Conservation (phyloP, 2,113 vertebrate genomes). For the Bungarus multicinctus region DNA sequence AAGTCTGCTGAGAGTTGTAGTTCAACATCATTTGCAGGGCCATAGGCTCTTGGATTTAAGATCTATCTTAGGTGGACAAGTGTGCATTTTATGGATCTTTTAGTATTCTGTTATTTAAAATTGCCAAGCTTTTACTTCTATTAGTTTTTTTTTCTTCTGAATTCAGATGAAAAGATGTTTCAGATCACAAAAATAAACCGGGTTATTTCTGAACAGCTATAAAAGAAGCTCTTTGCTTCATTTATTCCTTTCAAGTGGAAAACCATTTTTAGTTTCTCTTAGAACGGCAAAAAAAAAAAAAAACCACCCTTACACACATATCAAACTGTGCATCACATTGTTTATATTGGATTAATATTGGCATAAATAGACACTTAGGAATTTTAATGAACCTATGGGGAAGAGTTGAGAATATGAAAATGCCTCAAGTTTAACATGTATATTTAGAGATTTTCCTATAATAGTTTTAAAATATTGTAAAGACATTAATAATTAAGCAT, state of each 20-base stretch:
- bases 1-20: not conserved
- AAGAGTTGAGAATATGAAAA: not conserved
- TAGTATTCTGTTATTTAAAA: not conserved
- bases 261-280: not conserved
- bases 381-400: not conserved
- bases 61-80: not conserved
- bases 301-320: not conserved
- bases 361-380: not conserved
- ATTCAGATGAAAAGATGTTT: fast-evolving
- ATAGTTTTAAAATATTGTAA: not conserved
- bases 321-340: not conserved
- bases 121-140: not conserved
- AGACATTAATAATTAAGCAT: not conserved
- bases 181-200: constrained; percentile 18
- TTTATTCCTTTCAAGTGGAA: constrained; percentile 13
- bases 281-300: constrained; percentile 6
- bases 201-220: constrained; percentile 34
- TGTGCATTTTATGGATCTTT: not conserved
- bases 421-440: not conserved
- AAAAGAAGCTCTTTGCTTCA: not conserved
- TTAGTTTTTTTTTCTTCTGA: not conserved
- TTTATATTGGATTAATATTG: not conserved
- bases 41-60: not conserved
- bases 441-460: not conserved
- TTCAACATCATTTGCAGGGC: not conserved